Percentiles rank a stretch among this genome's conserved stretches.
phyloP scores from a whole-genome alignment of 1,140 invertebrate genomes.

The Pseudoatta argentina region DNA sequence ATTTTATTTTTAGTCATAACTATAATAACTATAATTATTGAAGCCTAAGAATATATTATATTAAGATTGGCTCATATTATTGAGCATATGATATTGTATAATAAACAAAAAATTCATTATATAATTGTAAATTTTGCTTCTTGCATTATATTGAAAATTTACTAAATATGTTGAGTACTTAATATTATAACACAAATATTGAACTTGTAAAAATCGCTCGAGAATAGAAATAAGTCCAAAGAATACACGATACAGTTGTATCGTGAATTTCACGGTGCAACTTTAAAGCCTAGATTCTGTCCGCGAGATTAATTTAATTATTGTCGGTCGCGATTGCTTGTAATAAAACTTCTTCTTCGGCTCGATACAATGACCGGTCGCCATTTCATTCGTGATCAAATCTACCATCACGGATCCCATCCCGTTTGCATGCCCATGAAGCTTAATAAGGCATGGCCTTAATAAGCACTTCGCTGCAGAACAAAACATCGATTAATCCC shows the following conservation, averaged over 20 bases:
- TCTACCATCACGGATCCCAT: slow-evolving; percentile 55
- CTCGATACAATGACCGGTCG: slow-evolving; percentile 40
- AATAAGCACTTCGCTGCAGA: slow-evolving; percentile 83
- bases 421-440: slow-evolving; percentile 81
- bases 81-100: background rate
- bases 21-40: background rate
- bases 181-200: background rate
- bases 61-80: background rate
- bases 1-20: slow-evolving; percentile 43
- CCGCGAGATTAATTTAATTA: slow-evolving; percentile 48
- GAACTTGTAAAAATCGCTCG: background rate
- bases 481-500: slow-evolving; percentile 84
- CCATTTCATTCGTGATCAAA: slow-evolving; percentile 44
- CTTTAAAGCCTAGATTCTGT: background rate
- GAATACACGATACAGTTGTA: background rate
- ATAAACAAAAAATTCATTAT: background rate
- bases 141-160: background rate
- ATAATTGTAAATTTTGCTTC: background rate
- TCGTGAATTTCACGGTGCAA: background rate
- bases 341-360: slow-evolving; percentile 51
- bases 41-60: slow-evolving; percentile 9
- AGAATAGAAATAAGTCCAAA: background rate
- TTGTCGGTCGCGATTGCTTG: slow-evolving; percentile 48
- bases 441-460: slow-evolving; percentile 72
- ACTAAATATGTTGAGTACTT: background rate